phyloP scores from a whole-genome alignment of 1,140 invertebrate genomes.

The Lasaia peninsularis region DNA sequence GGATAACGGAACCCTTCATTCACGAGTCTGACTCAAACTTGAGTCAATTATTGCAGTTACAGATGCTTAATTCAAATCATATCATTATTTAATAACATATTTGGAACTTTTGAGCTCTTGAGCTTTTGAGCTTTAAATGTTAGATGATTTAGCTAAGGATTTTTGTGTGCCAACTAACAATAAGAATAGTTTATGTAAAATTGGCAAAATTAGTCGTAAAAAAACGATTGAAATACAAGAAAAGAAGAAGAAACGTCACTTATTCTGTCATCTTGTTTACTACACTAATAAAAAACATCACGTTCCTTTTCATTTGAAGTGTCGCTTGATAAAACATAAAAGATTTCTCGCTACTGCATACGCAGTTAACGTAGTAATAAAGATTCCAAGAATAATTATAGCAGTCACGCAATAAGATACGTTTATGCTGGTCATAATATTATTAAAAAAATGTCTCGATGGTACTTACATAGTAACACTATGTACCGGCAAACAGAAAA shows the following conservation, averaged over 20 bases:
- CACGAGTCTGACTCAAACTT: too few relatives aligned
- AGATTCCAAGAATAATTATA: constrained; percentile 23
- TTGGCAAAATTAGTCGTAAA: too few relatives aligned
- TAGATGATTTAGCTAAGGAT: too few relatives aligned
- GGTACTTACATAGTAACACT: constrained; percentile 59
- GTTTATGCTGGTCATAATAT: constrained; percentile 24
- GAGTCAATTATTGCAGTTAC: too few relatives aligned
- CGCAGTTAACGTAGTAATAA: constrained; percentile 12
- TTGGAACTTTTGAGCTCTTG: too few relatives aligned
- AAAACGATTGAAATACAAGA: too few relatives aligned
- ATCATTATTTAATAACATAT: too few relatives aligned
- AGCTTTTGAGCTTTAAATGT: too few relatives aligned
- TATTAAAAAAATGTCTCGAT: constrained; percentile 41
- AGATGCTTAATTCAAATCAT: too few relatives aligned
- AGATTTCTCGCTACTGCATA: constrained; percentile 6
- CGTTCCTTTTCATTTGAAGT: not conserved
- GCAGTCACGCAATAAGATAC: constrained; percentile 10
- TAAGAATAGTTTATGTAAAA: too few relatives aligned
- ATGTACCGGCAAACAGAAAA: constrained; percentile 54
- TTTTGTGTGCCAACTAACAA: too few relatives aligned
- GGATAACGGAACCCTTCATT: too few relatives aligned
- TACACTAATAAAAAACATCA: constrained; percentile 6
- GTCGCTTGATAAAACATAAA: constrained; percentile 14
- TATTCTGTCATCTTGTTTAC: not conserved
- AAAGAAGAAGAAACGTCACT: not conserved